Base-by-base conservation (phyloP, 1,140 invertebrate species). In the Streblospio benedicti region DNA sequence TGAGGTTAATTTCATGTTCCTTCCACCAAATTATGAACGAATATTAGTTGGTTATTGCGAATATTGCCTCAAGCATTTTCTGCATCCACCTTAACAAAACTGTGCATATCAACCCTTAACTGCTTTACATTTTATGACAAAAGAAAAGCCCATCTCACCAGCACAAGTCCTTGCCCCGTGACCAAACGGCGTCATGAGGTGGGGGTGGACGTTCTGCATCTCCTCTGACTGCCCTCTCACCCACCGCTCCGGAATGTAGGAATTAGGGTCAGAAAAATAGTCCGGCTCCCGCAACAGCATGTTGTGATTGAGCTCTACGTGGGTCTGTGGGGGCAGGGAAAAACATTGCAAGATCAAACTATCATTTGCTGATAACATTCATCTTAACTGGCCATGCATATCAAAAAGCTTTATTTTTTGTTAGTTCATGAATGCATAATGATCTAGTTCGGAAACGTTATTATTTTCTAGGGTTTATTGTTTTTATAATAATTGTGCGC, bases 161-260 rank as follows among this genome's bases (percentile, higher is more conserved):
- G 75, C 71, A 71, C 81, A 82, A 75, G 80, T 80, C 35, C 81
- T 63, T 4, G 68, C 68, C 0, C 92, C 92, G 57, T 83, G 80
- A 0, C 92, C 91, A 76, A 96, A 97, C 1, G 92, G 91, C 5
- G 86, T 83, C 0, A 93, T 83, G 18, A 92, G 75, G 61, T 83
- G 86, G 0, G 84, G 84, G 74, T 85, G 69, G 23, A 70, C 65
- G 77, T 60, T 70, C 52, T 69, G 61, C n/a, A n/a, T n/a, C 14
- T 65, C 54, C 12, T 65, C 55, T 35, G 18, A 76, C 70, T 16
- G 65, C 44, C 69, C 72, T 16, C 73, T 62, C 16, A 93, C 67
- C 93, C 92, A 97, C 38, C 93, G 81, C 76, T 94, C 90, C 0
- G 92, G 92, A 16, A 82, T 71, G 70, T 86, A 96, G 59, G 86